Conservation (phyloP, 2,797 vertebrate species). For the Etheostoma perlongum region DNA sequence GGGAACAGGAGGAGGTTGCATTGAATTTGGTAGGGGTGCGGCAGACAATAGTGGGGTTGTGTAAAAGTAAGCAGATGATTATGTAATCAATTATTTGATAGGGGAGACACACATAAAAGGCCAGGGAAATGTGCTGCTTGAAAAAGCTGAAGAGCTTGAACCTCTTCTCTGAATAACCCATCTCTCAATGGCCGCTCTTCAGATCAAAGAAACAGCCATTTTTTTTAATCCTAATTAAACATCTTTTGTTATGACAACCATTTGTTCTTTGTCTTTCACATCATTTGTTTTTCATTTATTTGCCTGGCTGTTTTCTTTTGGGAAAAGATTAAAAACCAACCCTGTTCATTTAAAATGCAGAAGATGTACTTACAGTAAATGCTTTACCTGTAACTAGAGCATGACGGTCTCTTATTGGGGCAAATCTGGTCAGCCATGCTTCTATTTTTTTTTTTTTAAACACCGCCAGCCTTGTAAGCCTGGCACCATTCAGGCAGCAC, state of each 20-base stretch:
- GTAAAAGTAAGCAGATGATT: constrained; percentile 65
- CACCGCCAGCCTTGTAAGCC: constrained; percentile 48
- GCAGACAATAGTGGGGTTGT: constrained; percentile 6
- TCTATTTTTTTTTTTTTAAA: constrained; percentile 52
- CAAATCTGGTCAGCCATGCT: constrained; percentile 56
- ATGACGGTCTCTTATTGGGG: constrained; percentile 28
- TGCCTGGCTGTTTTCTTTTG: constrained; percentile 11
- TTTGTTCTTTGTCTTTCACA: constrained; percentile 29
- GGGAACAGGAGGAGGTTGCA: constrained; percentile 22
- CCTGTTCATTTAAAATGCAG: neutral
- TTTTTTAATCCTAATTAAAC: constrained; percentile 70
- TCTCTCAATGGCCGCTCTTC: constrained; percentile 47
- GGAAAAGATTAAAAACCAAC: neutral
- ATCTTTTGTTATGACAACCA: constrained; percentile 34
- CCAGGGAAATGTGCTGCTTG: constrained; percentile 52
- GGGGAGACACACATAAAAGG: constrained; percentile 59
- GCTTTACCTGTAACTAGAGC: constrained; percentile 34
- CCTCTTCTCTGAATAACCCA: constrained; percentile 56
- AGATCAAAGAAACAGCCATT: constrained; percentile 60
- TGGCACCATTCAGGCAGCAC: constrained; percentile 58
- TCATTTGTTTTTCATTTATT: constrained; percentile 27
- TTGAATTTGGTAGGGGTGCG: constrained; percentile 14
- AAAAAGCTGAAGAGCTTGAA: constrained; percentile 60
- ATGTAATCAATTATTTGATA: constrained; percentile 61
- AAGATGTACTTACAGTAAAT: constrained; percentile 12